Evolutionary conservation across 2,888 invertebrate species (phyloP), one percentile per base, ranked within the genome.

Genomic region (Laspeyria flexula): DNA sequence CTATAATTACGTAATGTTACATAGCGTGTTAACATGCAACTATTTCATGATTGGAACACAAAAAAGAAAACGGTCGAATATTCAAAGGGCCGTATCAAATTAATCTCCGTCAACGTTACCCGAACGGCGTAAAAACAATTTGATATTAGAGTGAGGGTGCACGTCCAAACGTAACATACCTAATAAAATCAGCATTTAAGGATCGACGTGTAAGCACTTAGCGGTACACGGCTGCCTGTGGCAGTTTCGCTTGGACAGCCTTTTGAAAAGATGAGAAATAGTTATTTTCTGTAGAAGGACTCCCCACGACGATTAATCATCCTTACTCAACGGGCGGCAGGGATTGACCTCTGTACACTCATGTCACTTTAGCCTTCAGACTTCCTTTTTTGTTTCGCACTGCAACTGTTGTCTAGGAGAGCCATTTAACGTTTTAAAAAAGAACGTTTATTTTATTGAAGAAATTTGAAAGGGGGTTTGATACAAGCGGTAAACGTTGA

Each of bases 231-330:
- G 65, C 81, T 88, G 88, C 66, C 66, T 62, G 75, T 86, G 88
- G 85, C 88, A 86, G 83, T 83, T 85, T 79, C 67, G 76, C 73
- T 73, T 68, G 78, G 79, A 79, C 78, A 82, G 79, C 77, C 81
- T 79, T 85, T 86, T 84, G 75, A 84, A 87, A 88, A 88, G 85
- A 87, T 86, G 88, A 86, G 86, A 85, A 88, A 88, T 88, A 86
- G 88, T 87, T 87, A 86, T 84, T 84, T 86, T 81, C 81, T 82
- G 77, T 76, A 71, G 76, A 7, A 75, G 76, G 83, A 84, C 83
- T 81, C 81, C 80, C 84, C 72, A 70, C 73, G 70, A 81, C 80
- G 75, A 90, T 90, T 89, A 88, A 89, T 90, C 88, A 90, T 86
- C 67, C 74, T 73, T 72, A 74, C 85, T 75, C 83, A 69, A 82